phyloP scores from a whole-genome alignment of 2,797 vertebrate genomes.

The Rhinatrema bivittatum region DNA sequence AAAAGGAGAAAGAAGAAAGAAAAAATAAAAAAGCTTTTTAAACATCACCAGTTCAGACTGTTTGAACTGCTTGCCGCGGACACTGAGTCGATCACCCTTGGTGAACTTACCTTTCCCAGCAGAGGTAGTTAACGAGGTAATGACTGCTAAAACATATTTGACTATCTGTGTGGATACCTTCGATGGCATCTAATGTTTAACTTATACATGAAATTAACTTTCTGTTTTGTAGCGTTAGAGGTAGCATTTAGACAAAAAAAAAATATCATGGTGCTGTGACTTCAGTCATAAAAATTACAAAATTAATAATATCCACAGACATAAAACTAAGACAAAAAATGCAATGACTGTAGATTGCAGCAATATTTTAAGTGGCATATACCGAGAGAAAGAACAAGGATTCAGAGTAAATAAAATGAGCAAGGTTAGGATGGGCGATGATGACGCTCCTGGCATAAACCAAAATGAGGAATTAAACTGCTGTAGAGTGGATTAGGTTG shows the following conservation, averaged over 20 bases:
- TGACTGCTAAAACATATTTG: conserved; percentile 10
- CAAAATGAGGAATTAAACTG: too few species aligned
- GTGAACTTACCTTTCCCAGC: conserved; percentile 40
- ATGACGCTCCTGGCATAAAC: too few species aligned
- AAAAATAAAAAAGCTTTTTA: conserved; percentile 17
- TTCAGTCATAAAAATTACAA: too few species aligned
- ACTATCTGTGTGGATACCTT: conserved; percentile 1
- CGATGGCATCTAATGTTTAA: conserved; percentile 5
- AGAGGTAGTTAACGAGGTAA: conserved; percentile 21
- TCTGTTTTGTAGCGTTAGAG: conserved; percentile 2
- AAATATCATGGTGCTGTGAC: too few species aligned
- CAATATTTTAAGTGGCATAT: too few species aligned
- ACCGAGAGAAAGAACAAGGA: too few species aligned
- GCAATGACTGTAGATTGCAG: too few species aligned
- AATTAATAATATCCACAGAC: too few species aligned
- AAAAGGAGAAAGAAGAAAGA: conserved; percentile 41
- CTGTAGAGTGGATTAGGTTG: too few species aligned
- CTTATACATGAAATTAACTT: conserved; percentile 8
- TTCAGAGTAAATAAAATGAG: too few species aligned
- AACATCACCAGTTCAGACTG: conserved; percentile 39
- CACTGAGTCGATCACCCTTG: conserved; percentile 23
- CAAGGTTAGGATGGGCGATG: too few species aligned
- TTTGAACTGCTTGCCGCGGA: conserved; percentile 20
- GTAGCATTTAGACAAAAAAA: not conserved
- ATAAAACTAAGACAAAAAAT: too few species aligned